A percentile compares a stretch with the other conserved stretches of the same genome.
Conservation (phyloP, 2,888 invertebrate species). For the Sarcophaga subvicina region DNA sequence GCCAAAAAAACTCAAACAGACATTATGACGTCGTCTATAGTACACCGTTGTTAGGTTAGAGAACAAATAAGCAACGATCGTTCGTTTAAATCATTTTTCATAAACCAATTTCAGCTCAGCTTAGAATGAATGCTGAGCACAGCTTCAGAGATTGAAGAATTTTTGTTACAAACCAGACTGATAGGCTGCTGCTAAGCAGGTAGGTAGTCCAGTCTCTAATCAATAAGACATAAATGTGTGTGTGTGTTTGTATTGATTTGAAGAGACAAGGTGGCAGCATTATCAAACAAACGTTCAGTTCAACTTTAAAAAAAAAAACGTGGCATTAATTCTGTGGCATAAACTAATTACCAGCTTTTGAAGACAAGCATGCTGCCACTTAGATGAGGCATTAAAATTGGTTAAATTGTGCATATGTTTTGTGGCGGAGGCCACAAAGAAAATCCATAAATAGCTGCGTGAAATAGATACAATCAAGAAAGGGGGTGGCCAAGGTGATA, state of each 20-base stretch:
- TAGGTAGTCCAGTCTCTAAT: constrained; percentile 55
- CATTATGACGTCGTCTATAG: constrained; percentile 66
- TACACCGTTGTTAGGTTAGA: constrained; percentile 47
- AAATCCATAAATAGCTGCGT: constrained; percentile 32
- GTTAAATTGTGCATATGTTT: constrained; percentile 51
- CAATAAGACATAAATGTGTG: constrained; percentile 5
- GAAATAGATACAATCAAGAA: background rate
- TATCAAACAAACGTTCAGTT: constrained; percentile 69
- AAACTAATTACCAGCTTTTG: constrained; percentile 46
- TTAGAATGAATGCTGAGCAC: too few relatives aligned
- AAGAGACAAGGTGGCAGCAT: constrained; percentile 77
- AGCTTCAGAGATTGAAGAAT: constrained; percentile 24
- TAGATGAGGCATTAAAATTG: constrained; percentile 39
- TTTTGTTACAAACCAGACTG: constrained; percentile 47
- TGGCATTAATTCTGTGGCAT: constrained; percentile 16
- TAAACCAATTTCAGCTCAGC: constrained; percentile 57
- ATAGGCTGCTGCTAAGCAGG: constrained; percentile 69
- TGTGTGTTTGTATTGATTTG: too few relatives aligned
- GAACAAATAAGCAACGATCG: background rate
- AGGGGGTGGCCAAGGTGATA: constrained; percentile 31
- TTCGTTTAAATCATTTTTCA: constrained; percentile 66
- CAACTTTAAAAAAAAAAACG: background rate
- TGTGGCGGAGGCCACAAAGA: background rate
- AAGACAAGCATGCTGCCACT: background rate
- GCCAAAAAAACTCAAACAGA: constrained; percentile 61